Evolutionary conservation across 2,888 invertebrate genomes (phyloP), one percentile per base, ranked within the genome.

Genomic region (Isoperla grammatica): DNA sequence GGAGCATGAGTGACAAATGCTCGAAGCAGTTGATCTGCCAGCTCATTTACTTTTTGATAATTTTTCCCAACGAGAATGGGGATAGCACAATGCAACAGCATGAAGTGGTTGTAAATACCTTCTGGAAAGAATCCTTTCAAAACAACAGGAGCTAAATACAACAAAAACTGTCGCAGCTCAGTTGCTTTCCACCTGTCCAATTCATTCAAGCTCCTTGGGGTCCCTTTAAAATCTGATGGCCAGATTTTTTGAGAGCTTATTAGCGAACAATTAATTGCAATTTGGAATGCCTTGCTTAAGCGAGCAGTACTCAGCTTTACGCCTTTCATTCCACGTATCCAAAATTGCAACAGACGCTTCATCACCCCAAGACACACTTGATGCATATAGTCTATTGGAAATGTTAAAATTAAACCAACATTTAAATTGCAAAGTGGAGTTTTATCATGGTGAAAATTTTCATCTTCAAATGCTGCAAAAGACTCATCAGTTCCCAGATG

Each of bases 401-500:
- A 29, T 6, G 5, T 6, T 8, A 8, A 29, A 29, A 29, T 8
- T 6, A 29, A 8, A 6, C 29, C 29, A 6, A 29, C 8, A 8
- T 29, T 8, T 4, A 29, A 29, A 8, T 29, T 6, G 29, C 29
- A 29, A 29, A 29, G n/a, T n/a, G 29, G 29, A 29, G 29, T 6
- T 8, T 4, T 6, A 29, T 29, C 8, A 4, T 6, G 29, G 8
- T 29, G 29, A 29, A 6, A 29, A 29, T 4, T 6, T 8, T 29
- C 29, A 29, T 29, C 29, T 6, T 4, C 8, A 29, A 6, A 8
- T 6, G 29, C 29, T 29, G 8, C 5, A 8, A 29, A 29, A 8
- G 29, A 43, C 13, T 42, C 12, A 42, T 56, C 56, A 9, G 56
- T 42, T n/a, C 56, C 12, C 8, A 42, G 11, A n/a, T n/a, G 15